Conservation (phyloP, 2,888 invertebrate genomes). For the Xestia xanthographa region DNA sequence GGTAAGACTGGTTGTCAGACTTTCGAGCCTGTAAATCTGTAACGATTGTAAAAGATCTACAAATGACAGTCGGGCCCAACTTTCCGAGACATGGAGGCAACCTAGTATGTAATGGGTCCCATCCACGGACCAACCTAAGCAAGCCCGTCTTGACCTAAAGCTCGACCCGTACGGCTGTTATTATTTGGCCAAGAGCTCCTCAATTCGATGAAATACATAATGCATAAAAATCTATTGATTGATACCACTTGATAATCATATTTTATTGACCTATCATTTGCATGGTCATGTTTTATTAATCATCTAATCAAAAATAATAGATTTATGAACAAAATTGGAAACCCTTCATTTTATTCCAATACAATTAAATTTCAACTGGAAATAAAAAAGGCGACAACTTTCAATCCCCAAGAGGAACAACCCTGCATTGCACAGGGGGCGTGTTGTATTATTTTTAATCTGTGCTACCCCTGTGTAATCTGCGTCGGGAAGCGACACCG, state of each 20-base stretch:
- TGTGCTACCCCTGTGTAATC: slow-evolving; percentile 74
- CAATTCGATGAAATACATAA: neutral
- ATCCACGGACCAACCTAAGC: too few species aligned
- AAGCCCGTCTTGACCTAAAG: too few species aligned
- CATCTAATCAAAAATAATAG: neutral
- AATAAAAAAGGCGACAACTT: neutral
- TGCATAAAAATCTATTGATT: neutral
- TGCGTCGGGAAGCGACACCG: slow-evolving; percentile 66
- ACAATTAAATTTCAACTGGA: neutral
- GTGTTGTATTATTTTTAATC: slow-evolving; percentile 80
- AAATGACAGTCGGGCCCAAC: too few species aligned
- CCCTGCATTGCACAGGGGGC: slow-evolving; percentile 63
- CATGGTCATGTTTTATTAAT: neutral
- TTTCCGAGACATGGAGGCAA: too few species aligned
- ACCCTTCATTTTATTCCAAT: neutral
- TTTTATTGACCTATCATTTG: neutral
- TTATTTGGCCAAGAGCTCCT: too few species aligned
- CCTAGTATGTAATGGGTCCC: too few species aligned
- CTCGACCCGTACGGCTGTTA: too few species aligned
- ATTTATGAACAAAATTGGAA: neutral
- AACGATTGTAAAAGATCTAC: too few species aligned
- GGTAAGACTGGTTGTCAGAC: too few species aligned
- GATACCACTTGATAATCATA: neutral
- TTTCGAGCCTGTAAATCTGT: too few species aligned
- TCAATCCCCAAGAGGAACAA: slow-evolving; percentile 38